phyloP scores from a whole-genome alignment of 2,113 vertebrate genomes.

The Neolamprologus cancellatus region DNA sequence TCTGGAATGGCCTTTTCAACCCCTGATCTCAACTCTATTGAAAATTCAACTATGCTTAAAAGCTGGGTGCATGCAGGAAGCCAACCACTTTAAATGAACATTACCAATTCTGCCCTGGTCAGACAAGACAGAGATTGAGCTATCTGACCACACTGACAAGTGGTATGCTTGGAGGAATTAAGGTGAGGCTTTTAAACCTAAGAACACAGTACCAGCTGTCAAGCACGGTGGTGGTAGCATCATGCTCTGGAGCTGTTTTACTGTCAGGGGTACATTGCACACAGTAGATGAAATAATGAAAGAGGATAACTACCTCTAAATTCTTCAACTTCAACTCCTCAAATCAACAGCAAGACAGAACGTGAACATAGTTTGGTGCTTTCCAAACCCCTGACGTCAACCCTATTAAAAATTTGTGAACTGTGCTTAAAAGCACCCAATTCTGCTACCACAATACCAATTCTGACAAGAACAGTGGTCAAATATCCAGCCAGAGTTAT shows the following conservation, averaged over 20 bases:
- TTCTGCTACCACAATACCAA: not conserved
- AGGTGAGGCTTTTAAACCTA: not conserved
- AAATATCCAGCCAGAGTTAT: not conserved
- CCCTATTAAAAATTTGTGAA: not conserved
- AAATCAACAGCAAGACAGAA: not conserved
- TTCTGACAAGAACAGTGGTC: fast-evolving
- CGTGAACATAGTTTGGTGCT: not conserved
- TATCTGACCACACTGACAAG: not conserved
- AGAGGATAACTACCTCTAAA: not conserved
- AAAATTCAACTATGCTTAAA: not conserved
- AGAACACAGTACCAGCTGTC: not conserved
- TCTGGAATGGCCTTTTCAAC: not conserved
- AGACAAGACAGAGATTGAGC: not conserved
- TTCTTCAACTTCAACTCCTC: not conserved
- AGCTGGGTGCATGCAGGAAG: not conserved
- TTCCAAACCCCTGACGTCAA: not conserved
- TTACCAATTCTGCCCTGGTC: not conserved
- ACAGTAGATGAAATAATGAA: not conserved
- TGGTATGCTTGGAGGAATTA: not conserved
- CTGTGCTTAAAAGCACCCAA: not conserved
- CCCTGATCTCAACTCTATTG: not conserved
- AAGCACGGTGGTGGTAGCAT: not conserved
- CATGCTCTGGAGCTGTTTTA: not conserved
- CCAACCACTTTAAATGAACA: not conserved
- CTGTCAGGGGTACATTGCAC: not conserved